Evolutionary conservation across 2,113 vertebrate species (phyloP), one percentile per base, ranked within the genome.

Genomic region (Phaethon lepturus): DNA sequence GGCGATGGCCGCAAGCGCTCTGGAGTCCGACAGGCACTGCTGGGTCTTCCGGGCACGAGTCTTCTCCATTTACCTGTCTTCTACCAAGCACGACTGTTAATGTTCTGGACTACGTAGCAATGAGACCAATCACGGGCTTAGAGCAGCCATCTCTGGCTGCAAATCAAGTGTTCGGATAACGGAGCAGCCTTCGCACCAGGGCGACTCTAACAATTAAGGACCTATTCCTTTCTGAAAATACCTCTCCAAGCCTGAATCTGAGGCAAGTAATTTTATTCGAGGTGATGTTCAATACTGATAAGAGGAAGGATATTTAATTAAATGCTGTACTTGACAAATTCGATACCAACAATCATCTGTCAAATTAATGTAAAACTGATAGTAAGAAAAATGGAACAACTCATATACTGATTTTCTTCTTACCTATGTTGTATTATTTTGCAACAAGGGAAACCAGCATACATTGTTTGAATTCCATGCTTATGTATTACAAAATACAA

Each of bases 271-370:
- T 91, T 84, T 88, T 59, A 64, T 88, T 55, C 81, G 33, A 38
- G 89, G 76, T 29, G 80, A 42, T 42, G 86, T 31, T 86, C 73
- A 17, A 38, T 19, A 40, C 28, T 18, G 52, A 33, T 63, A 67
- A 83, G 63, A 69, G 24, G 58, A 74, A 93, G 55, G 67, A 42
- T 55, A 93, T 59, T 95, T 91, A 95, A 96, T 96, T 92, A 94
- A 72, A 87, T 44, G 56, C 23, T 89, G 18, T 20, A 62, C 58
- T 91, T 0, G 0, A 66, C 66, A 85, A 78, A 79, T 73, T 69
- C 93, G 89, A 73, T 69, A 75, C 15, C 71, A 47, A n/a, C 45
- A 17, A 44, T 95, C 68, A 38, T 66, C 74, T 79, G 89, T 76
- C 93, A 73, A 47, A 69, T 47, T 86, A 62, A 76, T n/a, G 42